Percentiles rank a stretch among this genome's conserved stretches.
Evolutionary conservation across 2,113 vertebrate species (phyloP).

Genomic region (Hepsetus odoe): DNA sequence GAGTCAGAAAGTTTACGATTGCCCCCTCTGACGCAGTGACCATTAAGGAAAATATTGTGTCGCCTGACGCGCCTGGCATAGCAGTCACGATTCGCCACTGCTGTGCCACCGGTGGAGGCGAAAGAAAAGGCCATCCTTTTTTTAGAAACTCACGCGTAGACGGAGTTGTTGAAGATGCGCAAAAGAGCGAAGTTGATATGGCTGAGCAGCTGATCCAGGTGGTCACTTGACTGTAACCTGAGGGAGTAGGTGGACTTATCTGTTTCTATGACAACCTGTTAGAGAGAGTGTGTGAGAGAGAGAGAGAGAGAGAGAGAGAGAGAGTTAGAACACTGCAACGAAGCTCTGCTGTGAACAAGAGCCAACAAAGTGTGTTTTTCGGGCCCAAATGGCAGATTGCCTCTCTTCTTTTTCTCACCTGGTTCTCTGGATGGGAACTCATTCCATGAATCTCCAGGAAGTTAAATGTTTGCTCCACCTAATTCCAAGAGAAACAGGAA

Average conservation of each 20-base stretch:
- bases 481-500: conserved; percentile 27
- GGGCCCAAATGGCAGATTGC: background rate
- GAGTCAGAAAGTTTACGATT: too few relatives aligned
- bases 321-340: conserved; percentile 10
- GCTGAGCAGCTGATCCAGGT: conserved; percentile 82
- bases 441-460: conserved; percentile 79
- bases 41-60: too few relatives aligned
- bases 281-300: background rate
- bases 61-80: too few relatives aligned
- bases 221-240: conserved; percentile 79
- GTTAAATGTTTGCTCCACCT: conserved; percentile 79
- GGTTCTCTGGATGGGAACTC: conserved; percentile 76
- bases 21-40: too few relatives aligned
- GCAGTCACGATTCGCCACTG: too few relatives aligned
- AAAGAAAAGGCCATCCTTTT: background rate
- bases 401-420: conserved; percentile 58
- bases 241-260: conserved; percentile 85
- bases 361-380: background rate
- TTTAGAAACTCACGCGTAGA: conserved; percentile 79
- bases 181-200: conserved; percentile 86
- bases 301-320: background rate
- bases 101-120: too few relatives aligned
- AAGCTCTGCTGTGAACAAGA: conserved; percentile 8
- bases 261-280: conserved; percentile 87
- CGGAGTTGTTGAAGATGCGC: conserved; percentile 86